Conservation (phyloP, 2,888 invertebrate species). For the Argyresthia goedartella region DNA sequence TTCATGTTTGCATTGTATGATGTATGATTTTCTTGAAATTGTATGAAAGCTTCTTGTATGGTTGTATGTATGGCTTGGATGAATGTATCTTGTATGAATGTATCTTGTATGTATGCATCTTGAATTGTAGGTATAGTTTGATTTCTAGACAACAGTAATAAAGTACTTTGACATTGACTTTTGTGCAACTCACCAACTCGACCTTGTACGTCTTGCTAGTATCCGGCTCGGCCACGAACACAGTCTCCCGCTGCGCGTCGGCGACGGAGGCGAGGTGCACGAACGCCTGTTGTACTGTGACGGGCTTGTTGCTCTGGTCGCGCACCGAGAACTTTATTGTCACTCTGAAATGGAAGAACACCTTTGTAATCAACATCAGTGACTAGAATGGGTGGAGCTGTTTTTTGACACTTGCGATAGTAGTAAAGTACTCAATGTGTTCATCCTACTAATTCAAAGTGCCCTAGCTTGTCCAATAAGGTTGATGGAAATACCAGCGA, state of each 20-base stretch:
- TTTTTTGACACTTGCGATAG: not conserved
- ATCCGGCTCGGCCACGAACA: constrained; percentile 94
- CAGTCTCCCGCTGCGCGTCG: constrained; percentile 82
- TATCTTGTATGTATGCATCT: too few relatives aligned
- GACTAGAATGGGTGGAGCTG: not conserved
- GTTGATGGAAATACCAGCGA: too few relatives aligned
- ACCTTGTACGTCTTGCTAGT: constrained; percentile 84
- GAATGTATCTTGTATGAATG: too few relatives aligned
- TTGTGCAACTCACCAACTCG: constrained; percentile 81
- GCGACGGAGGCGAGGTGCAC: constrained; percentile 80
- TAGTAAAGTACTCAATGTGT: not conserved
- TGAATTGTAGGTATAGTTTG: too few relatives aligned
- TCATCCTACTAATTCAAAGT: too few relatives aligned
- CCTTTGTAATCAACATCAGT: not conserved
- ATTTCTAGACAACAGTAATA: too few relatives aligned
- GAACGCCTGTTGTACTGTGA: constrained; percentile 89
- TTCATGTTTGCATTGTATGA: too few relatives aligned
- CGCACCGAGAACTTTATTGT: constrained; percentile 83
- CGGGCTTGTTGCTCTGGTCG: constrained; percentile 77
- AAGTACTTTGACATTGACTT: too few relatives aligned
- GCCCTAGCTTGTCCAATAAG: too few relatives aligned
- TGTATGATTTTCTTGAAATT: too few relatives aligned
- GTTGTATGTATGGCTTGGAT: too few relatives aligned
- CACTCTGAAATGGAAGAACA: constrained; percentile 54
- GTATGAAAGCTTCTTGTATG: too few relatives aligned